These are phyloP conservation scores for Chionomys nivalis DNA, from an alignment of 2,113 vertebrate genomes.

Conservation along the genomic window DNA sequence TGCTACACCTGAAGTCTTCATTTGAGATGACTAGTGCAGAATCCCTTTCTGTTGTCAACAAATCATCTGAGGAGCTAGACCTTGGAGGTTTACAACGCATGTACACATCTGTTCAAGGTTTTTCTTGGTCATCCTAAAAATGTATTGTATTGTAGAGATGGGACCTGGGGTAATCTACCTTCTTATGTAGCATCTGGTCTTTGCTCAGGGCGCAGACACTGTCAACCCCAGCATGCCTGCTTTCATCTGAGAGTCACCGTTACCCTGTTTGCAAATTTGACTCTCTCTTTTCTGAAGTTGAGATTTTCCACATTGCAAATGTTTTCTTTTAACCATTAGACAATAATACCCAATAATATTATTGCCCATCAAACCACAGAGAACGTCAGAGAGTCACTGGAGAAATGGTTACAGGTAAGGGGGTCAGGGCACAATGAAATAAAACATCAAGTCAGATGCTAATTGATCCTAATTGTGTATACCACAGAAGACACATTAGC, in stretches of 20 bases:
- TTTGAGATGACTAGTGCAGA: neutral
- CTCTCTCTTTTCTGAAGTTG: neutral
- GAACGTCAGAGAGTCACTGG: neutral
- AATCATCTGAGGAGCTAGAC: neutral
- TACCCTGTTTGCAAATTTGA: neutral
- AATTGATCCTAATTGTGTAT: slow-evolving; percentile 8
- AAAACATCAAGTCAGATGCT: neutral
- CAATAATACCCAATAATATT: neutral
- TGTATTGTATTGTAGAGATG: neutral
- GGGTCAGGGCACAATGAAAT: neutral
- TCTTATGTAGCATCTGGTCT: neutral
- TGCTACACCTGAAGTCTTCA: neutral
- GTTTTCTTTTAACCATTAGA: neutral
- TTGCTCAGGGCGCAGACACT: neutral
- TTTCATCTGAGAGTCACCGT: neutral
- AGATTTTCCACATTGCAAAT: neutral
- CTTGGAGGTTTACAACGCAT: neutral
- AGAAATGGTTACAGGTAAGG: neutral
- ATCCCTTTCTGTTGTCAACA: neutral
- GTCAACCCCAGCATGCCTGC: neutral
- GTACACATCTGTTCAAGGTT: slow-evolving; percentile 27
- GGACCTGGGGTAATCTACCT: neutral
- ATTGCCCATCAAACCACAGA: neutral
- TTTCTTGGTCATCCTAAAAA: slow-evolving; percentile 47
- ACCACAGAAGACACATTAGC: neutral